These are phyloP conservation scores for Paramuricea clavata DNA, from an alignment of 92 coral and sea anemone genomes.

Conservation along the genomic window DNA sequence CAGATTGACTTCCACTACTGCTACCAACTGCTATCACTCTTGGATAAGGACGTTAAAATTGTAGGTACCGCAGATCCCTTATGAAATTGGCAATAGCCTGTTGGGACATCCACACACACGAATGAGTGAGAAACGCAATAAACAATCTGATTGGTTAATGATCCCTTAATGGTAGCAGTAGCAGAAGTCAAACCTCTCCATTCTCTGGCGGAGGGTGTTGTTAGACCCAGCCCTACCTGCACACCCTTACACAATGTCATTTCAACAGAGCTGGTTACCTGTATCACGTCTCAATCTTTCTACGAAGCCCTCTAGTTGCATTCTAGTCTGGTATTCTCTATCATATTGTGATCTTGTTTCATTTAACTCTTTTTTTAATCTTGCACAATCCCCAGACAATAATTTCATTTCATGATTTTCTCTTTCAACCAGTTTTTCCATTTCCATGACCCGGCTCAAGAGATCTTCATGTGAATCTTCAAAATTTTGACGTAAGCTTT, in stretches of 20 bases:
- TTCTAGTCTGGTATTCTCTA: conserved; percentile 72
- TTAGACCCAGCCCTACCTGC: too few relatives aligned
- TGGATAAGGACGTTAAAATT: too few relatives aligned
- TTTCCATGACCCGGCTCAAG: conserved; percentile 86
- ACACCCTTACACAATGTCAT: not conserved
- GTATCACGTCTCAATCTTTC: conserved; percentile 83
- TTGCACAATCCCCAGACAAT: conserved; percentile 81
- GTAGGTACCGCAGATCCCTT: too few relatives aligned
- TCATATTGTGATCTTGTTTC: conserved; percentile 79
- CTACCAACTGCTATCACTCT: too few relatives aligned
- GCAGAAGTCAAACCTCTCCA: too few relatives aligned
- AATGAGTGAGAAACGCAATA: too few relatives aligned
- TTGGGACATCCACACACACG: too few relatives aligned
- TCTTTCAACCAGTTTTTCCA: conserved; percentile 90
- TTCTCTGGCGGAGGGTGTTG: too few relatives aligned
- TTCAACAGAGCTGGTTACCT: conserved; percentile 54
- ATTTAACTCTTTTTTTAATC: conserved; percentile 73
- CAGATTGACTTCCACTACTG: too few relatives aligned
- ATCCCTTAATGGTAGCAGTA: too few relatives aligned
- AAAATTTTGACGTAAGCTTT: conserved; percentile 76
- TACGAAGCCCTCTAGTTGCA: conserved; percentile 79
- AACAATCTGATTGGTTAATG: too few relatives aligned
- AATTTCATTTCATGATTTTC: conserved; percentile 87
- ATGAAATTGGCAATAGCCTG: too few relatives aligned
- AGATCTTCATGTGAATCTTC: conserved; percentile 88